Evolutionary conservation across 1,140 invertebrate species (phyloP), one percentile per base, ranked within the genome.

Genomic region (Linepithema humile): DNA sequence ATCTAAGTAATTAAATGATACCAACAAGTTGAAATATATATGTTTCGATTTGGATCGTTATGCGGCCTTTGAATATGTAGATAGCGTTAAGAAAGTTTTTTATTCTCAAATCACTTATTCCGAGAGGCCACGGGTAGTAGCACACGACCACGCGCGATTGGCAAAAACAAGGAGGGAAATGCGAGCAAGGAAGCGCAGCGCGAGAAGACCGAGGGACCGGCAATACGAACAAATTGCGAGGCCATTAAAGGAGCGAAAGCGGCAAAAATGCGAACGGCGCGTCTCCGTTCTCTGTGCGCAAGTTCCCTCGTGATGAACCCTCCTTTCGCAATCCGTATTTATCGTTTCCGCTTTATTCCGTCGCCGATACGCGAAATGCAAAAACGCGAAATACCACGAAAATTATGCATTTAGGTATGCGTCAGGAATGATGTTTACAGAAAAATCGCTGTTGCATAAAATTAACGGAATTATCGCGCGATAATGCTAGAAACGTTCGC

Each of bases 191-290:
- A 65, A 64, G 26, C 59, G 70, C 6, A 70, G 23, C 10, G 62
- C 78, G 53, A 80, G 62, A 86, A 89, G 64, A 86, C 50, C 64
- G 17, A 40, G 72, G 64, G 59, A 73, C 73, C 77, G 65, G 78
- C 84, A 80, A 90, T 72, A 84, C 65, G 91, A 87, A 91, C 90
- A 90, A 92, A 91, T 91, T 89, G 88, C 87, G 89, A 90, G 80
- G 87, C 92, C 92, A 91, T 92, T 92, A 92, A 93, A 93, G 92
- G 92, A 92, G 91, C 92, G 91, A 93, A 92, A 93, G 92, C 88
- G 84, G 88, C 88, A 89, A 92, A 92, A 92, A 92, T 93, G 87
- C 86, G 86, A 75, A 64, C 83, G 23, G 40, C 85, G 20, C 35
- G 29, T 48, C 65, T 72, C 45, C n/a, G n/a, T 20, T 10, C 48